Evolutionary conservation across 2,888 invertebrate genomes (phyloP).

Genomic region (Noctua janthina): DNA sequence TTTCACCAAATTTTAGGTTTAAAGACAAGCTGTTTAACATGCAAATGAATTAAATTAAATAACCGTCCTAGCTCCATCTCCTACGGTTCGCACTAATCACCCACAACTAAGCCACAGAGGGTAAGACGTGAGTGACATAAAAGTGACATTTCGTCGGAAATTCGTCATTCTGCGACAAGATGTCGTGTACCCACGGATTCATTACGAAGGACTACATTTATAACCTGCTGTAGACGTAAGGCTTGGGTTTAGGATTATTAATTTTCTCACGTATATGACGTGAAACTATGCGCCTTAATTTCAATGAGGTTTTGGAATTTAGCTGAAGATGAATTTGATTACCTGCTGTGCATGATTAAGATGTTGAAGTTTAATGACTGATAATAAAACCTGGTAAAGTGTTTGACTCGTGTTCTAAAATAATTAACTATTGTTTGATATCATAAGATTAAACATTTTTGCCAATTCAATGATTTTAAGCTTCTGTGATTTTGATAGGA

Average conservation of each 20-base stretch:
- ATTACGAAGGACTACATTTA: conserved; percentile 52
- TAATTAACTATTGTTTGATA: neutral
- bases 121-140: conserved; percentile 31
- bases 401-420: neutral
- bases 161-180: conserved; percentile 44
- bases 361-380: neutral
- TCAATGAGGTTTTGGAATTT: conserved; percentile 12
- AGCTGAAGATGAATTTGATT: conserved; percentile 1
- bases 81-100: conserved; percentile 5
- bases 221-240: conserved; percentile 11
- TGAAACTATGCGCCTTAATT: conserved; percentile 25
- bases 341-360: neutral
- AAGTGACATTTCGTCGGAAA: conserved; percentile 33
- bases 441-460: neutral
- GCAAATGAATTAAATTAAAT: conserved; percentile 15
- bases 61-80: neutral
- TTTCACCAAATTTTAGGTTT: neutral
- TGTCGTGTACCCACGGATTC: conserved; percentile 37
- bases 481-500: neutral
- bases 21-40: neutral
- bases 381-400: neutral
- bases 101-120: conserved; percentile 21
- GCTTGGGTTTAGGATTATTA: conserved; percentile 42
- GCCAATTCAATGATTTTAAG: neutral
- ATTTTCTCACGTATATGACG: conserved; percentile 42